Evolutionary conservation across 2,113 vertebrate species (phyloP).

Genomic region (Dicrurus megarhynchus): DNA sequence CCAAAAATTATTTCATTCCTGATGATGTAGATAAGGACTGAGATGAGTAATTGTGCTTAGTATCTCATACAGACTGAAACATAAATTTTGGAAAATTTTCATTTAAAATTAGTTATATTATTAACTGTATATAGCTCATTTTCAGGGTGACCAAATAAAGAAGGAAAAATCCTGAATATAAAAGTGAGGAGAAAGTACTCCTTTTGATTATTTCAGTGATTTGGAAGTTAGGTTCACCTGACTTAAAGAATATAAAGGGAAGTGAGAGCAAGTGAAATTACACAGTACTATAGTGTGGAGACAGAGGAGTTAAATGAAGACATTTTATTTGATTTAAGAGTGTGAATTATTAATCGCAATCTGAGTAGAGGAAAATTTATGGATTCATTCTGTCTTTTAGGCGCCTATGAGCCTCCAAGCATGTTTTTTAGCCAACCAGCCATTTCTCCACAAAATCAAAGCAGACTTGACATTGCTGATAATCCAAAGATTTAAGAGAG

Average conservation of each 20-base stretch:
- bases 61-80: not conserved
- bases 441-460: not conserved
- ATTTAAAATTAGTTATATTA: not conserved
- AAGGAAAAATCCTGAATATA: not conserved
- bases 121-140: not conserved
- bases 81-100: not conserved
- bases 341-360: conserved; percentile 27
- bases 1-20: not conserved
- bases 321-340: conserved; percentile 5
- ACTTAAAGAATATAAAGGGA: not conserved
- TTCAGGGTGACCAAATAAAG: not conserved
- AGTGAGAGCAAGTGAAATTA: not conserved
- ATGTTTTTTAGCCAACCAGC: not conserved
- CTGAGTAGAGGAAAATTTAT: not conserved
- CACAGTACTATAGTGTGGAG: not conserved
- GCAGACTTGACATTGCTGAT: not conserved
- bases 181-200: not conserved
- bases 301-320: not conserved
- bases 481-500: not conserved
- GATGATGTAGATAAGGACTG: not conserved
- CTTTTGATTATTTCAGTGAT: not conserved
- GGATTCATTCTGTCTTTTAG: not conserved
- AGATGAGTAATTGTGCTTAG: not conserved
- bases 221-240: not conserved
- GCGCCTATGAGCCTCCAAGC: not conserved